Evolutionary conservation across 1,140 invertebrate genomes (phyloP), one percentile per base, ranked within the genome.

Genomic region (Batillaria attramentaria): DNA sequence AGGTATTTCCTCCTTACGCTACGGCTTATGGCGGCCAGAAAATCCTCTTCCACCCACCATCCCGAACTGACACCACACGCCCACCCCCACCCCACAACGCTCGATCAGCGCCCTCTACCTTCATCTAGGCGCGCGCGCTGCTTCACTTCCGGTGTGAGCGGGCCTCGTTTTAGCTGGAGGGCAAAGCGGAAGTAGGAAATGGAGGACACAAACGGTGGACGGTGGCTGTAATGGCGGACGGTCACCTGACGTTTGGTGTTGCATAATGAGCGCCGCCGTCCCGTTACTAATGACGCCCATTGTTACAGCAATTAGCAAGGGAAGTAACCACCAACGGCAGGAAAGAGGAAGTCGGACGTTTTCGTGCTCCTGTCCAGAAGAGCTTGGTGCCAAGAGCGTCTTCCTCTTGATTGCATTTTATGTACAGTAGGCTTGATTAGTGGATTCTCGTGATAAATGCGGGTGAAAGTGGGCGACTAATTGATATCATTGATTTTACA

Each of bases 121-220:
- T 70, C 68, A 42, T 46, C 8, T 65, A 31, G 10, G 73, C 57
- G 41, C 62, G 73, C 54, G 73, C 54, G 37, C 54, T 13, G 73
- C 57, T 50, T 75, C 35, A 75, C 73, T 75, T 75, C 73, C 73
- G 73, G 54, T 75, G 42, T 37, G n/a, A 50, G 24, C 18, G 68
- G 13, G 73, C n/a, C 73, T 75, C 73, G 73, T 42, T 62, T 6
- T 62, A 35, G 50, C 54, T 57, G n/a, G 16, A 16, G 20, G 73
- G 73, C 54, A n/a, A 0, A 39, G 24, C 73, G 73, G 73, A 75
- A 75, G 39, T 33, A 57, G 39, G 20, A 31, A 62, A 75, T 70
- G 37, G 50, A 42, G 50, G 68, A 20, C n/a, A 24, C 41, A 24
- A 31, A 70, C 68, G 42, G 68, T 39, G 42, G 41, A 4, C 31